Base-by-base conservation (phyloP, 2,888 invertebrate genomes). In the Phortica magna region DNA sequence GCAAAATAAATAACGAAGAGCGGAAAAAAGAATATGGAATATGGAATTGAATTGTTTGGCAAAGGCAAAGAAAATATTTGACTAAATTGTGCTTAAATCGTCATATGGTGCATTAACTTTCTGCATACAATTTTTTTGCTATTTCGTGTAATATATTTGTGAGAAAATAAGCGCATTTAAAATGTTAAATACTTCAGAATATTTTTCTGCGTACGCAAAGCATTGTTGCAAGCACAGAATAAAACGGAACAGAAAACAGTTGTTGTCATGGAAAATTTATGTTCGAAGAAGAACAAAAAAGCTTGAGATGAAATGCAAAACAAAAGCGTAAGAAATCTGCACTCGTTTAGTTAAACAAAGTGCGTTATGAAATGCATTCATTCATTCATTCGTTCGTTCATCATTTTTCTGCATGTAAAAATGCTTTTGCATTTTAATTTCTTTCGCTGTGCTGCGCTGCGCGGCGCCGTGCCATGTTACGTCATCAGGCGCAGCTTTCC, bases 381-480 rank as follows among this genome's bases (percentile, higher is more conserved):
- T 22, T 31, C 31, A 31, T 61, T 22, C 31, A n/a, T 22, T 31
- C 31, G 5, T 61, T 22, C 31, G 7, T 22, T 61, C 61, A 61
- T 61, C 61, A 22, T 22, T 19, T 61, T 61, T 61, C 19, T 22
- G 22, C 22, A 59, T 48, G 12, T 22, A 70, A 70, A 48, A 53
- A 48, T 53, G 0, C 53, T 48, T 70, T 70, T 70, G 70, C 70
- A 70, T 70, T 70, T 70, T 70, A 70, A 70, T 70, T 70, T 70
- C 53, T 70, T 70, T 4, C 22, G 48, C 48, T 48, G 48, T 7
- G 48, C 48, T 9, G 10, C 3, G 48, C 48, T 48, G 48, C 3
- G 48, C 48, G 0, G 10, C 3, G 48, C 14, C 14, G 9, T 48
- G 48, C 9, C 14, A 14, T 9, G 3, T 48, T 9, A 6, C 48